Base-by-base conservation (phyloP, 2,888 invertebrate genomes). In the Chaetoderma sp. region DNA sequence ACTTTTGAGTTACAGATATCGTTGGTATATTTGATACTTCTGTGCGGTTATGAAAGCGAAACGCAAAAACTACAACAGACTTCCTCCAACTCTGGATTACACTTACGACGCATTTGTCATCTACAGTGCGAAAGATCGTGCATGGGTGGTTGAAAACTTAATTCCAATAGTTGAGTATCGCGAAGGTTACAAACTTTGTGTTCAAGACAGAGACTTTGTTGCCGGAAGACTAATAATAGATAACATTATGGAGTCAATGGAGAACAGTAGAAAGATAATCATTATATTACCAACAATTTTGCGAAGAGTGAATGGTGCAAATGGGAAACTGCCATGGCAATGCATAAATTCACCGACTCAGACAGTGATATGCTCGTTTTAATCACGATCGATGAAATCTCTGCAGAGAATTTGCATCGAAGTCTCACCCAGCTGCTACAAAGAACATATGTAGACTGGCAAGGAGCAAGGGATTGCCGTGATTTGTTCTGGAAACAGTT, bases 261-360 rank as follows among this genome's bases (percentile, higher is more conserved):
- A 92, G 73, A 88, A 90, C 1, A 92, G 92, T 0, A 86, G 90
- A 21, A 89, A 89, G 4, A 89, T 92, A 0, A 88, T 92, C 85
- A 83, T 92, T 63, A 88, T 92, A 8, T 88, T 92, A n/a, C n/a
- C n/a, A n/a, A n/a, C n/a, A n/a, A n/a, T n/a, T n/a, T n/a, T n/a
- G n/a, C n/a, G 6, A 84, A 89, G 8, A 92, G 92, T 71, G 91
- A 91, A 70, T 92, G 92, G 92, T 92, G 92, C 75, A 90, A 91
- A 75, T 92, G 91, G 72, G 92, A 92, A 82, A 90, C 92, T 90
- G 90, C 91, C 73, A 78, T 92, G 50, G 92, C 92, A 0, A 92
- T 92, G 65, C 90, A 91, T 78, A 71, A 78, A 16, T 57, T 82
- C 2, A 71, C 85, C 13, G 81, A 82, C 36, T 75, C 74, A 25